Base-by-base conservation (phyloP, 2,797 vertebrate species). In the Sebastes nivosus region DNA sequence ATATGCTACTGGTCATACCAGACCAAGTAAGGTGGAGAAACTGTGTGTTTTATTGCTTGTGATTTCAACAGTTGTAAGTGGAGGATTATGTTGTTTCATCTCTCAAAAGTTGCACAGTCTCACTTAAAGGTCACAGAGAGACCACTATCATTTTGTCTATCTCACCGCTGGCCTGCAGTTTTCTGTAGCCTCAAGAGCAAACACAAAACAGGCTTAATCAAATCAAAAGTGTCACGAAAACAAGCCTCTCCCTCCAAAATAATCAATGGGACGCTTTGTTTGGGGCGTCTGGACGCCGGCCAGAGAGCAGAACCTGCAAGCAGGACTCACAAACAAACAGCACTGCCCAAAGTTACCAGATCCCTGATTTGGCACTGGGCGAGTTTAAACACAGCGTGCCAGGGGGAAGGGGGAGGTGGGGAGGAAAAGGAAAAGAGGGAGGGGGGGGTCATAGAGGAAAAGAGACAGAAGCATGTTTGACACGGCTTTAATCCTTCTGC, bases 401-500 rank as follows among this genome's bases (percentile, higher is more conserved):
- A 93, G 80, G 29, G 72, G 63, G 74, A 59, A 79, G 76, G 22
- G 59, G 63, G 72, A 57, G 80, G 60, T 10, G 50, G 52, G 16
- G n/a, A 34, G 75, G 63, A 20, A 16, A 9, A 25, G 50, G 27
- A n/a, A 75, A 55, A 59, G 61, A 71, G 36, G 55, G 67, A 20
- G 36, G 66, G 29, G 72, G 54, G 61, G 86, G 77, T 82, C 79
- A 82, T 73, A 84, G 90, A 91, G 92, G 92, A 94, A 93, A 84
- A 87, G 89, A 92, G 90, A 91, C 89, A 88, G 93, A 90, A 92
- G 90, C 92, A 90, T 94, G 93, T 94, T 93, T 92, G 94, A 95
- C 94, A 94, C 94, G 80, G 93, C 90, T 93, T 93, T 94, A 95
- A 94, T 95, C 91, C 92, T 81, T 61, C 89, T 92, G 88, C 88